phyloP scores from a whole-genome alignment of 2,113 vertebrate genomes.

The Sinocyclocheilus rhinocerous region DNA sequence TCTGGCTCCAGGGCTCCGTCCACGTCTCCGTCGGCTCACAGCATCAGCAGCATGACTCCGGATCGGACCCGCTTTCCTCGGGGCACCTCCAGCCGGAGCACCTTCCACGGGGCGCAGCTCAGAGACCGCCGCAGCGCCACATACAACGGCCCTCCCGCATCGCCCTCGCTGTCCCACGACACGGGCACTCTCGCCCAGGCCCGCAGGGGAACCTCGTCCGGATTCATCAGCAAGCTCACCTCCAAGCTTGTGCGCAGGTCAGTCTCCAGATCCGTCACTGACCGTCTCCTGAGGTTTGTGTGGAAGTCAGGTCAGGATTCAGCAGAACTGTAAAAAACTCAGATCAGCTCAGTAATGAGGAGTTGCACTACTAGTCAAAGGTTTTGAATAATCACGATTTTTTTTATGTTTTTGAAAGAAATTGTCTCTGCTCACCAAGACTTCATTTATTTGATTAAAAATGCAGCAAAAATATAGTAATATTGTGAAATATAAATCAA shows the following conservation, averaged over 20 bases:
- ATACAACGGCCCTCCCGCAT: slow-evolving; percentile 82
- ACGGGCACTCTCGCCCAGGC: slow-evolving; percentile 75
- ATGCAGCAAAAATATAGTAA: too few species aligned
- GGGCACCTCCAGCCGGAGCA: slow-evolving; percentile 94
- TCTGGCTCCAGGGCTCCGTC: slow-evolving; percentile 71
- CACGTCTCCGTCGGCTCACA: slow-evolving; percentile 83
- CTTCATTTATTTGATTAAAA: too few species aligned
- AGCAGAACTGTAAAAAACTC: neutral
- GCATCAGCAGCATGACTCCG: slow-evolving; percentile 81
- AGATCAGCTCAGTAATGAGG: neutral
- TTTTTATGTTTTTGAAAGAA: too few species aligned
- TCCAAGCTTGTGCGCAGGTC: slow-evolving; percentile 62
- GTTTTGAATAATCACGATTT: too few species aligned
- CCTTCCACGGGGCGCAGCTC: slow-evolving; percentile 96
- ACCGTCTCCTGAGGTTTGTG: neutral
- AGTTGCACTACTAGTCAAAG: neutral
- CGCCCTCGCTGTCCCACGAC: slow-evolving; percentile 19
- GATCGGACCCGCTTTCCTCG: slow-evolving; percentile 94
- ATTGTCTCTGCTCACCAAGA: too few species aligned
- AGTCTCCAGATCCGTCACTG: neutral
- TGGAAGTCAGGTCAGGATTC: neutral
- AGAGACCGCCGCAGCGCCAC: slow-evolving; percentile 93
- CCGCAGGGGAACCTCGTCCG: slow-evolving; percentile 51
- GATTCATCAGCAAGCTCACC: slow-evolving; percentile 61
- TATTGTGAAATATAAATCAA: too few species aligned